These are phyloP conservation scores for Euphonia xanthogaster DNA, from an alignment of 2,797 vertebrate species.

Conservation along the genomic window DNA sequence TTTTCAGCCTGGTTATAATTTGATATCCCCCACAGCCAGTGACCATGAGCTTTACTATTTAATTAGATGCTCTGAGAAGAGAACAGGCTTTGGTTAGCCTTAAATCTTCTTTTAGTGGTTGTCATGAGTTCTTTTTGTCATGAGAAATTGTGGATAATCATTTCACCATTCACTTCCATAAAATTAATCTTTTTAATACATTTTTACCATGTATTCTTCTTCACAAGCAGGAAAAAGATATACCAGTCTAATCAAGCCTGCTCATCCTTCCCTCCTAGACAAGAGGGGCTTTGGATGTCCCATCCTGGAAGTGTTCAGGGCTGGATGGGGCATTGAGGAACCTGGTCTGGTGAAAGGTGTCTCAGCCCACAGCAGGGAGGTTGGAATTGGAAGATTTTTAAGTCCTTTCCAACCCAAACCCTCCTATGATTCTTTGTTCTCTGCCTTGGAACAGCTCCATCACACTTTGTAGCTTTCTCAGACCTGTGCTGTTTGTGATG, in stretches of 20 bases:
- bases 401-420: neutral
- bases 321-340: neutral
- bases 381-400: neutral
- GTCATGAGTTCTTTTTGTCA: neutral
- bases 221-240: neutral
- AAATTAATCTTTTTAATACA: neutral
- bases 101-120: neutral
- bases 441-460: neutral
- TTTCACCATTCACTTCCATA: neutral
- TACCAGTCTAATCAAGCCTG: neutral
- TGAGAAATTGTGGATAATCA: neutral
- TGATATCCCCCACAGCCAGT: neutral
- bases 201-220: neutral
- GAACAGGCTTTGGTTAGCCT: neutral
- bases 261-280: neutral
- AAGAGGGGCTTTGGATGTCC: neutral
- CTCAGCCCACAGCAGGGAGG: rapidly evolving
- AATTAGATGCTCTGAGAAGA: neutral
- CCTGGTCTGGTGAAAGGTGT: neutral
- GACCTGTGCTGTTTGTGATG: neutral
- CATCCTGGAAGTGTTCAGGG: neutral
- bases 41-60: neutral
- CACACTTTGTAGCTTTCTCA: neutral
- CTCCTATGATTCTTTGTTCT: neutral
- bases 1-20: neutral